phyloP scores from a whole-genome alignment of 2,888 invertebrate genomes.

The Pachycephus smyrnensis region DNA sequence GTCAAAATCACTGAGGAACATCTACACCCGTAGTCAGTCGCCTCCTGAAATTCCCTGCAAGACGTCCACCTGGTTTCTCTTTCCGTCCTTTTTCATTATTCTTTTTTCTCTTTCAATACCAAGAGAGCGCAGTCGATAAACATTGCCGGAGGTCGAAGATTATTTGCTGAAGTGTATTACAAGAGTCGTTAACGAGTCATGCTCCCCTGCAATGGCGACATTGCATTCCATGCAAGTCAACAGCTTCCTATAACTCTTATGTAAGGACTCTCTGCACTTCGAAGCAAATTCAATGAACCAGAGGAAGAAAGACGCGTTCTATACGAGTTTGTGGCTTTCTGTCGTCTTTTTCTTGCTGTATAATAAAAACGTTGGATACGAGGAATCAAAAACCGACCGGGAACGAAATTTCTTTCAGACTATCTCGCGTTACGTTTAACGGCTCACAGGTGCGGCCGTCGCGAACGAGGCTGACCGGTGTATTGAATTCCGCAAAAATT shows the following conservation, averaged over 20 bases:
- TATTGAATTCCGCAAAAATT: slow-evolving; percentile 56
- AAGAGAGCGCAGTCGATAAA: background rate
- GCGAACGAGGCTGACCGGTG: slow-evolving; percentile 51
- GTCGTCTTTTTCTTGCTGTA: too few species aligned
- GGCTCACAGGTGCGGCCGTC: slow-evolving; percentile 35
- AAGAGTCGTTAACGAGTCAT: slow-evolving; percentile 7
- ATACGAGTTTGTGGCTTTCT: too few species aligned
- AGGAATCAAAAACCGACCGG: background rate
- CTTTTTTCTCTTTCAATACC: background rate
- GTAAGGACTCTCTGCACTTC: background rate
- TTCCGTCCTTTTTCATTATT: background rate
- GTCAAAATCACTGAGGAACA: background rate
- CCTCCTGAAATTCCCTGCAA: background rate
- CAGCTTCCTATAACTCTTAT: background rate
- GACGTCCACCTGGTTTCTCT: background rate
- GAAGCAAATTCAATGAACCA: background rate
- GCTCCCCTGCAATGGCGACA: slow-evolving; percentile 16
- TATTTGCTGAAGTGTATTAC: background rate
- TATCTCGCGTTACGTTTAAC: slow-evolving; percentile 43
- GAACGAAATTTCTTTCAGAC: slow-evolving; percentile 38
- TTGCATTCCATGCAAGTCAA: slow-evolving; percentile 25
- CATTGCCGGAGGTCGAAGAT: background rate
- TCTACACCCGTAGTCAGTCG: background rate
- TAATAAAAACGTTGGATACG: background rate
- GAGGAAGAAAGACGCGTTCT: background rate